A percentile compares a stretch with the other conserved stretches of the same genome.
Conservation (phyloP, 2,888 invertebrate genomes). For the Cryptocheilus praepositus region DNA sequence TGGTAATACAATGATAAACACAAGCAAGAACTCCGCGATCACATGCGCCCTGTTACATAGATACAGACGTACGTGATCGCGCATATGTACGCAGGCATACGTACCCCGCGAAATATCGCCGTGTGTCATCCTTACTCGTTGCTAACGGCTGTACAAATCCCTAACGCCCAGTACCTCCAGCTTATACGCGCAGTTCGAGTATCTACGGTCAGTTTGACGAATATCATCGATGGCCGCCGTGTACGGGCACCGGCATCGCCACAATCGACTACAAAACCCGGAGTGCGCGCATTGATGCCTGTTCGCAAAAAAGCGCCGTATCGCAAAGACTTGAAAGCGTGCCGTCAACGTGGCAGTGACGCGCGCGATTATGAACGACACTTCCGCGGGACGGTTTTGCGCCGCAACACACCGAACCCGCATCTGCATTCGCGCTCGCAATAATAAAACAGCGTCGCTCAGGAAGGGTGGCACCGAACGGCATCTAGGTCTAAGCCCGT, state of each 20-base stretch:
- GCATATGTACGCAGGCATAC: slow-evolving; percentile 8
- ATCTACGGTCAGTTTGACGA: slow-evolving; percentile 31
- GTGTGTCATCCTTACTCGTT: slow-evolving; percentile 32
- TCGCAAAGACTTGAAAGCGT: not conserved
- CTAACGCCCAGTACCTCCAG: slow-evolving; percentile 27
- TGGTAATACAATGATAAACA: slow-evolving; percentile 48
- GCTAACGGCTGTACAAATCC: slow-evolving; percentile 28
- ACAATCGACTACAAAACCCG: too few species aligned
- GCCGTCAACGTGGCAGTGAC: too few species aligned
- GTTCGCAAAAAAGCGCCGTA: not conserved
- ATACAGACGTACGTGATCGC: too few species aligned
- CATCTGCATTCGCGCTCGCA: slow-evolving; percentile 11
- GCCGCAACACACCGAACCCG: not conserved
- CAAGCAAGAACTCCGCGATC: slow-evolving; percentile 25
- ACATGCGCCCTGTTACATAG: slow-evolving; percentile 1
- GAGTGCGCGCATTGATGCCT: too few species aligned
- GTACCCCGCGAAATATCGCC: slow-evolving; percentile 10
- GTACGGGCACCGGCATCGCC: too few species aligned
- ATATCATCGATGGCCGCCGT: slow-evolving; percentile 3
- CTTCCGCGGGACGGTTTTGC: not conserved
- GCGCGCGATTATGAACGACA: too few species aligned
- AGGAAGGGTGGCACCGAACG: slow-evolving; percentile 43
- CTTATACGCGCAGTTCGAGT: slow-evolving; percentile 25
- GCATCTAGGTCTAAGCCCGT: slow-evolving; percentile 63
- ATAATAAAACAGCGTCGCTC: slow-evolving; percentile 55